Conservation (phyloP, 2,888 invertebrate species). For the Lydus trimaculatus region DNA sequence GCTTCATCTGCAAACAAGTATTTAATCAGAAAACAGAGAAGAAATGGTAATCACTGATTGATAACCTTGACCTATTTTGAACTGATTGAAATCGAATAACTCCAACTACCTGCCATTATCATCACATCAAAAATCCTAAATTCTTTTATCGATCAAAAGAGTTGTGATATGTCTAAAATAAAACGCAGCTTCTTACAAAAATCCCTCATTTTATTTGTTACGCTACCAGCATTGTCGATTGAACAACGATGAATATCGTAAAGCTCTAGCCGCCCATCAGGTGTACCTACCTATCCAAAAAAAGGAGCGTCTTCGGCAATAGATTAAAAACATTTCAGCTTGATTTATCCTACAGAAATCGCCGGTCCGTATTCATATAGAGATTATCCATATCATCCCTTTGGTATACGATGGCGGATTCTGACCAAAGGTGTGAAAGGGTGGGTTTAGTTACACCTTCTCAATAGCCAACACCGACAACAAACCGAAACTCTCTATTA, state of each 20-base stretch:
- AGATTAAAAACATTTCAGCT: constrained; percentile 13
- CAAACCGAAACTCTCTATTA: background rate
- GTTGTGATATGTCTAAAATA: too few relatives aligned
- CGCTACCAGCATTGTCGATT: background rate
- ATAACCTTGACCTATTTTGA: background rate
- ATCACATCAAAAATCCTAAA: too few relatives aligned
- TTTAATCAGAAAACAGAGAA: too few relatives aligned
- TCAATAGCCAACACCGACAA: constrained; percentile 5
- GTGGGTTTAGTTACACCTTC: constrained; percentile 23
- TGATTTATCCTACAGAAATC: constrained; percentile 17
- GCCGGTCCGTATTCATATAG: background rate
- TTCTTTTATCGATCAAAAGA: too few relatives aligned
- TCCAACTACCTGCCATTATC: too few relatives aligned
- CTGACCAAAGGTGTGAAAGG: constrained; percentile 28
- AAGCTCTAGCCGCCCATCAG: constrained; percentile 6
- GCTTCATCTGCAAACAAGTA: too few relatives aligned
- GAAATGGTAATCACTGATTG: background rate
- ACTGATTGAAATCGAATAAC: background rate
- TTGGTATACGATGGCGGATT: constrained; percentile 6
- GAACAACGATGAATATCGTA: background rate
- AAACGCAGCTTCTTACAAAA: too few relatives aligned
- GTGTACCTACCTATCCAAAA: background rate
- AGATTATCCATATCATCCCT: constrained; percentile 30
- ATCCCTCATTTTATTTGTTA: too few relatives aligned
- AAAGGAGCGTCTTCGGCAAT: constrained; percentile 16